Base-by-base conservation (phyloP, 2,888 invertebrate genomes). In the Mythimna lalbum region DNA sequence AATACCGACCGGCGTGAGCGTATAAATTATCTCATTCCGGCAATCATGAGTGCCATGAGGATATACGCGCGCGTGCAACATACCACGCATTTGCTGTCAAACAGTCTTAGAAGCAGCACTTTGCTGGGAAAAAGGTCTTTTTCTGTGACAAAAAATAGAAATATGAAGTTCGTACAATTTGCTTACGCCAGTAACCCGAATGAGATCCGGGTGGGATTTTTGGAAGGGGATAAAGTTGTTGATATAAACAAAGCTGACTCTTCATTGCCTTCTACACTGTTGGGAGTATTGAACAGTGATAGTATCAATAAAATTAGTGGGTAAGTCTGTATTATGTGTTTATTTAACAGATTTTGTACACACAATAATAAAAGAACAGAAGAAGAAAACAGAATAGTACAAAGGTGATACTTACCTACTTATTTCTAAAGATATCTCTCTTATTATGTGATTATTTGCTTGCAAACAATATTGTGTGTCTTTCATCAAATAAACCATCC, bases 121-220 rank as follows among this genome's bases (percentile, higher is more conserved):
- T 53, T 70, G 31, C 73, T 80, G 17, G 73, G 65, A 69, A 69
- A 69, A 7, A 87, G 89, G 80, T 79, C 67, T 72, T 92, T 94
- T 80, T 91, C 94, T 39, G 75, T 90, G 70, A 87, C 90, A 70
- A 82, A 78, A 31, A 83, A 63, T 83, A 90, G 66, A 87, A 96
- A 95, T 49, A 97, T 97, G 97, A 97, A 98, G 86, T 97, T 97
- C 83, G 97, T 98, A 59, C 98, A 98, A 87, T 98, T 97, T 90
- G 93, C 94, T 60, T 94, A 91, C 47, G 87, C 87, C n/a, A 78
- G 96, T 81, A 95, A 96, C 56, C 97, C 97, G 0, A 95, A 95
- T 0, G 96, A 96, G 2, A 95, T 97, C 66, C 96, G 97, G n/a
- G 94, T 97, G n/a, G 98, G 98, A 4, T 97, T 97, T 79, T 94